A percentile compares a stretch with the other conserved stretches of the same genome.
Evolutionary conservation across 2,888 invertebrate species (phyloP).

Genomic region (Palloptera scutellata): DNA sequence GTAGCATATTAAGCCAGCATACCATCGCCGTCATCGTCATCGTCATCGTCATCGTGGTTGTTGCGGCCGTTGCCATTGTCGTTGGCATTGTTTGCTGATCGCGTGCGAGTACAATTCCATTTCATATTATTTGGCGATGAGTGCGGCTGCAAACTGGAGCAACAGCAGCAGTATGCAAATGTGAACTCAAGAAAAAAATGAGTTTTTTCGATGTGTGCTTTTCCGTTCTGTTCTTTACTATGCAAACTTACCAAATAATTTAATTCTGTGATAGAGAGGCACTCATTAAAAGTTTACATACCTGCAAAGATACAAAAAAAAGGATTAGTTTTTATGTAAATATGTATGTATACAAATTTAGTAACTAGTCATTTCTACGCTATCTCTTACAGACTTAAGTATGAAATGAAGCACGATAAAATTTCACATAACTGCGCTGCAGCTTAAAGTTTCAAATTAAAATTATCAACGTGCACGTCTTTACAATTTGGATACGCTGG

Average conservation of each 20-base stretch:
- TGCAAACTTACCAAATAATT: background rate
- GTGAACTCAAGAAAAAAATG: background rate
- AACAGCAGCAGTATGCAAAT: background rate
- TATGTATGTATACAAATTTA: background rate
- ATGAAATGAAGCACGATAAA: background rate
- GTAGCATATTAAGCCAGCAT: background rate
- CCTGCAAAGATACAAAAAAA: constrained; percentile 31
- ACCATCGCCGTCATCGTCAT: background rate
- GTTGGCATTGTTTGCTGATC: constrained; percentile 3
- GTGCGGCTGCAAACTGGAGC: constrained; percentile 3
- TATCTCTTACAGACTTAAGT: too few relatives aligned
- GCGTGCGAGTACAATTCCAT: constrained; percentile 21
- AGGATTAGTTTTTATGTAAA: background rate
- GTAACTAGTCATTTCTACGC: too few relatives aligned
- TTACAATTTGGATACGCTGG: too few relatives aligned
- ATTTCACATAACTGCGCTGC: background rate
- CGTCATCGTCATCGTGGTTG: background rate
- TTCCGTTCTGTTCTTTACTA: background rate
- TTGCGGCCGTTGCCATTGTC: background rate
- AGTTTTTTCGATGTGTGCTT: background rate
- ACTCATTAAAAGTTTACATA: constrained; percentile 20
- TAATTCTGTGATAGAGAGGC: background rate
- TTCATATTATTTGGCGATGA: constrained; percentile 30
- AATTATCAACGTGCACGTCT: too few relatives aligned
- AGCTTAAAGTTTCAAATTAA: background rate